Base-by-base conservation (phyloP, 1,140 invertebrate genomes). In the Leptinotarsa texana region DNA sequence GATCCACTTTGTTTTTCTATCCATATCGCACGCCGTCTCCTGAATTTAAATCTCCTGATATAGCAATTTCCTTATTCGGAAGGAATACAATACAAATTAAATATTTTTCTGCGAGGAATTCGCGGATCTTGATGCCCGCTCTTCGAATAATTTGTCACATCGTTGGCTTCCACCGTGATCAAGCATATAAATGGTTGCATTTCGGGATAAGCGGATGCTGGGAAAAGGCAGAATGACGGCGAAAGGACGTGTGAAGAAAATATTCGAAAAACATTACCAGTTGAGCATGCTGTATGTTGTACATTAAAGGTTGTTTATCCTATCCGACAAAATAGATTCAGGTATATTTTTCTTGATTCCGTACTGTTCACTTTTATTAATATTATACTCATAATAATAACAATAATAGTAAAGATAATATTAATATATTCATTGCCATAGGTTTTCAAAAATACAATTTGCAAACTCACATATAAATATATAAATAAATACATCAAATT, bases 1-100 rank as follows among this genome's bases (percentile, higher is more conserved):
- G 74, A 71, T 71, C 74, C 51, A 75, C 74, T 75, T 75, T 71
- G 74, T 75, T 75, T 75, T 75, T 75, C 65, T 75, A 33, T 63
- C 62, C 71, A 73, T 73, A 73, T 73, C 63, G 71, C 71, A 73
- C 71, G 57, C 61, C 18, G 62, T 73, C 71, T 73, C 63, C 51
- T 73, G 71, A 63, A 73, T 73, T 65, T 49, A 73, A 73, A 73
- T 73, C 63, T 47, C 71, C 47, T 21, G 24, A 63, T 73, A 73
- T 73, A 73, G 71, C 33, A 73, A 62, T 65, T 65, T 48, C 71
- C 71, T 65, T 73, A 73, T 73, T 65, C 13, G 63, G 71, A 63
- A n/a, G 63, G 27, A 22, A 17, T 61, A 48, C 61, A 47, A 73
- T 73, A 65, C 33, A 51, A 73, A 73, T 73, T 73, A 73, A 73